These are phyloP conservation scores for Drosophila colorata DNA, from an alignment of 2,888 invertebrate genomes.

Conservation along the genomic window DNA sequence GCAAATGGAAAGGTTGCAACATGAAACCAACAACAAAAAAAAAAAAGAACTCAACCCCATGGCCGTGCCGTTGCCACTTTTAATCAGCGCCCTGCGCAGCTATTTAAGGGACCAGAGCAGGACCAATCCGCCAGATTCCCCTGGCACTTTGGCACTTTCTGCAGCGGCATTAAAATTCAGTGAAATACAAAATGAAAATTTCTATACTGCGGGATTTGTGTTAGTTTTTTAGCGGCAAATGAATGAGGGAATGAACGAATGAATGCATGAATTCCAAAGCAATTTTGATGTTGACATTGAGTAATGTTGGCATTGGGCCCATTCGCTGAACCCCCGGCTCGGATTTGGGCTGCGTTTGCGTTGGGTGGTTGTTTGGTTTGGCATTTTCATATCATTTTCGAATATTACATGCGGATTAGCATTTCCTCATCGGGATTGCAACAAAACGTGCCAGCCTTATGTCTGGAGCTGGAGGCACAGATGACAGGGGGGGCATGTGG, in stretches of 20 bases:
- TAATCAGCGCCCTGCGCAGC: constrained; percentile 74
- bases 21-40: constrained; percentile 43
- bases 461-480: constrained; percentile 6
- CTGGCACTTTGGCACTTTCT: constrained; percentile 37
- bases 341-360: constrained; percentile 31
- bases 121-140: constrained; percentile 36
- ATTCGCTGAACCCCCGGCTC: constrained; percentile 24
- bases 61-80: constrained; percentile 69
- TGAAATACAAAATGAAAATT: constrained; percentile 69
- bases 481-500: constrained; percentile 24
- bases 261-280: constrained; percentile 82
- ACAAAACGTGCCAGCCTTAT: constrained; percentile 73
- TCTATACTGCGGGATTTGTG: constrained; percentile 56
- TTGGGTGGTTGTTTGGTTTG: constrained; percentile 78
- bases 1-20: constrained; percentile 70
- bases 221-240: constrained; percentile 65
- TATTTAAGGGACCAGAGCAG: constrained; percentile 63
- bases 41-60: constrained; percentile 52
- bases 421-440: constrained; percentile 77
- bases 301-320: constrained; percentile 70
- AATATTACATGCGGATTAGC: constrained; percentile 83
- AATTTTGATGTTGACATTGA: constrained; percentile 81
- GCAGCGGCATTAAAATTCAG: constrained; percentile 64
- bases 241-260: constrained; percentile 39
- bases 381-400: constrained; percentile 82